Conservation (phyloP, 2,113 vertebrate species). For the Motacilla alba region DNA sequence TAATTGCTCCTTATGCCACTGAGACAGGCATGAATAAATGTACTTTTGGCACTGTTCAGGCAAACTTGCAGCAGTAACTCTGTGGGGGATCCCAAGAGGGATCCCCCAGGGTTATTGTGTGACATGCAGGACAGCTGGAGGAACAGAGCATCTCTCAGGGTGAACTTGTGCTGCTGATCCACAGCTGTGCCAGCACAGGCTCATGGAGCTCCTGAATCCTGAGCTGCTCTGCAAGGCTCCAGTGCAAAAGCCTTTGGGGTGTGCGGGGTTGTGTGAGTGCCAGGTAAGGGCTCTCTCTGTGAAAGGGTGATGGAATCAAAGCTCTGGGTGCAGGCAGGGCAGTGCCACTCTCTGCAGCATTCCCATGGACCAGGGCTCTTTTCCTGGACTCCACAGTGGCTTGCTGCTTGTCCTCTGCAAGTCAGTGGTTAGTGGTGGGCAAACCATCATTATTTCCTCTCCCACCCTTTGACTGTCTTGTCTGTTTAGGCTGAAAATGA, state of each 20-base stretch:
- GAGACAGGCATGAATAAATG: neutral
- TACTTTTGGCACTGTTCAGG: neutral
- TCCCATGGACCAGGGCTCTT: neutral
- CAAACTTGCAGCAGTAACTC: neutral
- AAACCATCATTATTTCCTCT: neutral
- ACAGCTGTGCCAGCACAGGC: neutral
- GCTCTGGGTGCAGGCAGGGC: neutral
- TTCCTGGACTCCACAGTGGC: neutral
- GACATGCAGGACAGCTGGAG: neutral
- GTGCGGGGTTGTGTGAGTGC: neutral
- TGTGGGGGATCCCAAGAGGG: neutral
- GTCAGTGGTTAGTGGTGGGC: neutral
- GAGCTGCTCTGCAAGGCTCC: neutral
- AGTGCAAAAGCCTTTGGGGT: neutral
- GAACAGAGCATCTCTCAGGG: neutral
- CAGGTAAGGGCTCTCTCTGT: neutral
- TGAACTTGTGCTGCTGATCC: neutral
- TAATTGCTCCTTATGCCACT: neutral
- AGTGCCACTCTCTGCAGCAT: neutral
- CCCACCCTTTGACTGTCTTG: neutral
- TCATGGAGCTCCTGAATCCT: neutral
- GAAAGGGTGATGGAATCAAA: neutral
- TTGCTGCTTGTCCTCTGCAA: neutral
- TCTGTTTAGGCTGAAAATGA: constrained; percentile 12
- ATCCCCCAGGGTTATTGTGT: neutral